These are phyloP conservation scores for Cyanistes caeruleus DNA, from an alignment of 2,113 vertebrate genomes.

Conservation along the genomic window DNA sequence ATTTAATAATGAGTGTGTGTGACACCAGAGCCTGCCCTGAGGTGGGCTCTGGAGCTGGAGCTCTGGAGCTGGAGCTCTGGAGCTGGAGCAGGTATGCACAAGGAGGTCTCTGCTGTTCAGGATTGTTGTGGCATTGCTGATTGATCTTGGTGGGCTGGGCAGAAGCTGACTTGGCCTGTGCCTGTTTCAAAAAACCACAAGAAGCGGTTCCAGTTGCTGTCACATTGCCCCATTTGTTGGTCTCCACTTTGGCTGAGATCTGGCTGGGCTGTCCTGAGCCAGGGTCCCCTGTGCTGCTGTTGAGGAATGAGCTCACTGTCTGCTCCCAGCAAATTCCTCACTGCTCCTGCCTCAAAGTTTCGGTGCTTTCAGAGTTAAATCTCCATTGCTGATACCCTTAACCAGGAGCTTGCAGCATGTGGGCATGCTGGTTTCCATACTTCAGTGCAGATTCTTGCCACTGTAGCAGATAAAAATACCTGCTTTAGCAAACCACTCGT, in stretches of 20 bases:
- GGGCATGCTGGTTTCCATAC: neutral
- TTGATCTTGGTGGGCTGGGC: neutral
- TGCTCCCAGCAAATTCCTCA: neutral
- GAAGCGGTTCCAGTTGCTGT: neutral
- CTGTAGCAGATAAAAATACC: neutral
- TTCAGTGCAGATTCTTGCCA: neutral
- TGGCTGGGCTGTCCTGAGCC: neutral
- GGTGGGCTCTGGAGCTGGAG: neutral
- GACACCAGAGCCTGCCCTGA: constrained; percentile 54
- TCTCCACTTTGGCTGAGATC: neutral
- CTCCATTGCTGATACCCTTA: neutral
- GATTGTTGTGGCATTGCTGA: constrained; percentile 19
- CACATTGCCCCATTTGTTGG: neutral
- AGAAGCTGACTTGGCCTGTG: neutral
- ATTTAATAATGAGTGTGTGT: constrained; percentile 64
- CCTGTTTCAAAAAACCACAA: neutral
- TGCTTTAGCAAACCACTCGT: neutral
- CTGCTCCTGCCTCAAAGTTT: neutral
- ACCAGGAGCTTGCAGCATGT: neutral
- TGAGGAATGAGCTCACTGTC: rapidly evolving
- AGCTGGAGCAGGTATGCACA: neutral
- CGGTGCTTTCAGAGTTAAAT: neutral
- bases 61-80: constrained; percentile 38
- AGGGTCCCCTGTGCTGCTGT: neutral
- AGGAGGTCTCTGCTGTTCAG: constrained; percentile 10